Evolutionary conservation across 2,113 vertebrate species (phyloP), one percentile per base, ranked within the genome.

Genomic region (Typhlomys cinereus): DNA sequence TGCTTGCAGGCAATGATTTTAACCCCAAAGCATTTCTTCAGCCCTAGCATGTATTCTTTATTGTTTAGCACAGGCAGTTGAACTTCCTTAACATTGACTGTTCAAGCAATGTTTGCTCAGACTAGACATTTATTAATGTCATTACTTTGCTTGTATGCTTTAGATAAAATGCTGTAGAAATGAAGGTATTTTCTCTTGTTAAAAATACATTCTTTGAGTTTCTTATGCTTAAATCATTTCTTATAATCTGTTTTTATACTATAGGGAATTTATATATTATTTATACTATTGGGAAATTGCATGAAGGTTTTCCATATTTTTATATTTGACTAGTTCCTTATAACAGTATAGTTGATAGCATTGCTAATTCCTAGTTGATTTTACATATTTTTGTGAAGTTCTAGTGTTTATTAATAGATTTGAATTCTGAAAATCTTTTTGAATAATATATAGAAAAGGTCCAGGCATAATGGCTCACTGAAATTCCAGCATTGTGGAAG

Each of bases 211-310:
- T 23, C 2, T 57, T 76, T 52, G 78, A 62, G 2, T 85, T 95
- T 34, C 46, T 88, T 74, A 11, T 57, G 31, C 57, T 84, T 93
- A 6, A 86, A 48, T 79, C 88, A 81, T 64, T 91, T 76, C n/a
- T 61, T 59, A 1, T 50, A 57, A 87, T 50, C n/a, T 21, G n/a
- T 91, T 76, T 36, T 61, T 59, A 1, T 50, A 57, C 83, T 50
- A 29, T 21, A 39, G 7, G 79, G 11, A 67, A 73, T 85, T 91
- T 75, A 36, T 66, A 52, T 21, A 76, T 0, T 57, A 73, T 85
- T 91, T 75, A 36, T 66, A 52, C 25, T 81, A 0, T 57, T 85
- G 34, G 18, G 10, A 57, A 82, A 78, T 93, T n/a, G n/a, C n/a
- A n/a, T n/a, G n/a, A n/a, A n/a, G n/a, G n/a, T n/a, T n/a, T n/a